Evolutionary conservation across 2,797 vertebrate genomes (phyloP).

Genomic region (Enteromius afrohamiltoni): DNA sequence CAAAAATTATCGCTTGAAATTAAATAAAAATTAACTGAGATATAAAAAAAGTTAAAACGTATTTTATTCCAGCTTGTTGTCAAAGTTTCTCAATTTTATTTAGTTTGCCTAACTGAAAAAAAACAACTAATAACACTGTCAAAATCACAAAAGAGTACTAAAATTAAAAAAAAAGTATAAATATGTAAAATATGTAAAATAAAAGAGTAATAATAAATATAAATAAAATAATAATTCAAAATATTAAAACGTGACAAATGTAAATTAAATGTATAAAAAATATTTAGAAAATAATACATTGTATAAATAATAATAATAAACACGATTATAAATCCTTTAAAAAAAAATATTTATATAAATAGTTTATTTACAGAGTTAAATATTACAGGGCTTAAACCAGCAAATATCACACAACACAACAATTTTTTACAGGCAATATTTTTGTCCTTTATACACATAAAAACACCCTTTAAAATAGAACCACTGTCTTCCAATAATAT

Average conservation of each 20-base stretch:
- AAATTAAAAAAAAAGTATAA: neutral
- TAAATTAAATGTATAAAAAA: neutral
- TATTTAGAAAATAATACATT: neutral
- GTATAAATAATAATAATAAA: neutral
- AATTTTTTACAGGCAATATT: neutral
- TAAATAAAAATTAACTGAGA: neutral
- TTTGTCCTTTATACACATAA: neutral
- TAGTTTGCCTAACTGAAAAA: neutral
- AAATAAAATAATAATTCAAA: neutral
- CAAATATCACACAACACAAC: neutral
- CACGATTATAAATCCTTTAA: neutral
- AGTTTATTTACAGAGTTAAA: neutral
- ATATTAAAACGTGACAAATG: neutral
- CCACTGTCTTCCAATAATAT: neutral
- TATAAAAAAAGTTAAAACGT: neutral
- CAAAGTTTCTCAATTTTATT: neutral
- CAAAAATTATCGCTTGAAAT: neutral
- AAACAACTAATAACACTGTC: neutral
- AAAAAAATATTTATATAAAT: neutral
- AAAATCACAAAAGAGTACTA: neutral
- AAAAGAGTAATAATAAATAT: neutral
- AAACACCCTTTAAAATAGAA: neutral
- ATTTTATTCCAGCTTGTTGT: neutral
- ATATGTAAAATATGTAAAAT: neutral
- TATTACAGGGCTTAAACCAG: neutral